These are phyloP conservation scores for Myiozetetes cayanensis DNA, from an alignment of 2,113 vertebrate genomes.

Conservation along the genomic window DNA sequence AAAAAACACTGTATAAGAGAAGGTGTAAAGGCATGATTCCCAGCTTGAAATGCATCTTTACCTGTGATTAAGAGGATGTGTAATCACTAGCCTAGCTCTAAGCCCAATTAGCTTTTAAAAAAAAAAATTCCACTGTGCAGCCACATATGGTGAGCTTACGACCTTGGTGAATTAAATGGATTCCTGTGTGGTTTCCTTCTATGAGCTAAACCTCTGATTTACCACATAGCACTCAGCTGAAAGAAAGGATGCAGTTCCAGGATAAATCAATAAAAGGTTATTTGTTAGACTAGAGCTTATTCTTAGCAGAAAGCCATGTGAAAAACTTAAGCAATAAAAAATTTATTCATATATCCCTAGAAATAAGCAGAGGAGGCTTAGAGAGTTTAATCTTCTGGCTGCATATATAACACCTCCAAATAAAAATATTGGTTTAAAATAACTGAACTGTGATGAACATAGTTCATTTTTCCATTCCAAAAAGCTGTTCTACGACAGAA, in stretches of 20 bases:
- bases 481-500: background rate
- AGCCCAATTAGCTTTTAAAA: background rate
- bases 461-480: background rate
- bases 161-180: background rate
- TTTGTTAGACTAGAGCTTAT: background rate
- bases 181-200: background rate
- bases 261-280: background rate
- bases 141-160: background rate
- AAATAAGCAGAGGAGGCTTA: background rate
- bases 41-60: constrained; percentile 18
- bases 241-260: background rate
- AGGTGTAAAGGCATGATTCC: background rate
- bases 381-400: background rate
- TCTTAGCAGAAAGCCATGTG: background rate
- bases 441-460: background rate
- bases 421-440: background rate
- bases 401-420: background rate
- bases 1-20: background rate
- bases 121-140: background rate
- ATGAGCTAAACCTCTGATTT: background rate
- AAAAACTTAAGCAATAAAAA: background rate
- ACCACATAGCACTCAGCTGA: background rate
- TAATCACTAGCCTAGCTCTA: constrained; percentile 10
- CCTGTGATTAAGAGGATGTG: background rate
- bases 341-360: background rate